phyloP scores from a whole-genome alignment of 2,888 invertebrate species.

The Metallyticus violacea region DNA sequence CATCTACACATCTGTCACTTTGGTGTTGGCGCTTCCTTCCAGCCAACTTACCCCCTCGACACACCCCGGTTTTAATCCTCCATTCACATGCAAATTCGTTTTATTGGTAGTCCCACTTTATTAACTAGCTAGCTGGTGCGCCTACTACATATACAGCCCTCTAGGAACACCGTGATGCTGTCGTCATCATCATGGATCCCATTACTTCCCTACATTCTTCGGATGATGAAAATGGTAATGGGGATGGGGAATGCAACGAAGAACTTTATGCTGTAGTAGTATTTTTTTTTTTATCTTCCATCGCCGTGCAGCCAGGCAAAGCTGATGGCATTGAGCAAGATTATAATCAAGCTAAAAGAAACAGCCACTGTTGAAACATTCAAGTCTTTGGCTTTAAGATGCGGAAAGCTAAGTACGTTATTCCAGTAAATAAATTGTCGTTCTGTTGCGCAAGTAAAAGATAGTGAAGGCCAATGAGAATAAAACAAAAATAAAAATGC shows the following conservation, averaged over 20 bases:
- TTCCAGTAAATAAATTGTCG: neutral
- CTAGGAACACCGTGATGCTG: neutral
- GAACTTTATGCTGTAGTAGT: neutral
- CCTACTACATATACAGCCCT: neutral
- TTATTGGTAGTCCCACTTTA: constrained; percentile 48
- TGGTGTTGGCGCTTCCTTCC: neutral
- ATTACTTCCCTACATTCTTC: neutral
- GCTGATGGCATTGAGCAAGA: neutral
- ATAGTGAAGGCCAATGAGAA: too few relatives aligned
- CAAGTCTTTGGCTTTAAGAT: neutral
- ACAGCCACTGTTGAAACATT: neutral
- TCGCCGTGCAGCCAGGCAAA: neutral
- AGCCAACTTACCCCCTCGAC: neutral
- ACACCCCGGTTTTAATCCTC: constrained; percentile 45
- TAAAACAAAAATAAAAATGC: too few relatives aligned
- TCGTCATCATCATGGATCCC: neutral
- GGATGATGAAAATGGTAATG: constrained; percentile 6
- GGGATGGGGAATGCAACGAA: neutral
- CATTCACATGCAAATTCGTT: constrained; percentile 49
- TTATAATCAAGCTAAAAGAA: neutral
- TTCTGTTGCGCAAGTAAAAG: too few relatives aligned
- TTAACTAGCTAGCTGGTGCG: constrained; percentile 37
- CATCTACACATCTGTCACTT: neutral
- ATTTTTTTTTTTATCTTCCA: neutral
- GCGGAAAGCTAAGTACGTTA: neutral